Conservation (phyloP, 2,797 vertebrate species). For the Ctenochaetus hawaiiensis region DNA sequence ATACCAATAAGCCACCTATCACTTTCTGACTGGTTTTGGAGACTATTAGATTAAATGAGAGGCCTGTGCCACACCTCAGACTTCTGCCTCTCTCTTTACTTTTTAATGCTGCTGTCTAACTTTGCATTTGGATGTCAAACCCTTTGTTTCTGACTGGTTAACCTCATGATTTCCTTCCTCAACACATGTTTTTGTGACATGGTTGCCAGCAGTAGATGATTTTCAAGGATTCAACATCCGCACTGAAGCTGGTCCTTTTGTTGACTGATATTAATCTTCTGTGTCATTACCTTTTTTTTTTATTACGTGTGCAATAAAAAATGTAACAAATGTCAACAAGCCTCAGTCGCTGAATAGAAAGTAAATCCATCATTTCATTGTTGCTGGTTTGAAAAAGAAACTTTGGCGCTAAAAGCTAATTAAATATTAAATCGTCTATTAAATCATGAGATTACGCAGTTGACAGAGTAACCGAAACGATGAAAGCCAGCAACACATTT, state of each 20-base stretch:
- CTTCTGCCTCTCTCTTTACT: neutral
- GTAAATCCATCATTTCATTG: neutral
- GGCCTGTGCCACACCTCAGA: neutral
- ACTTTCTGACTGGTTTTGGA: neutral
- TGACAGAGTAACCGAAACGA: conserved; percentile 24
- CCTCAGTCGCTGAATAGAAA: neutral
- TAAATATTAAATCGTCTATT: neutral
- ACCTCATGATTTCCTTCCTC: neutral
- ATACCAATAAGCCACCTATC: neutral
- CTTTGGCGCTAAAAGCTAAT: conserved; percentile 1
- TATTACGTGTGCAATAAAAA: neutral
- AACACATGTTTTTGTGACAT: neutral
- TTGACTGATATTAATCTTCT: neutral
- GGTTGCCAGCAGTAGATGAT: neutral
- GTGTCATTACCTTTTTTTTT: neutral
- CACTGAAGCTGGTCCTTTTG: neutral
- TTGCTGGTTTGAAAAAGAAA: conserved; percentile 17
- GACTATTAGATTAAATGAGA: neutral
- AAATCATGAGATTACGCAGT: conserved; percentile 18
- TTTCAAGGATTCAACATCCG: conserved; percentile 3
- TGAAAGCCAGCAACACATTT: conserved; percentile 27
- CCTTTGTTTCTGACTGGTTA: neutral
- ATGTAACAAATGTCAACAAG: conserved; percentile 10
- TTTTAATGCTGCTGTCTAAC: neutral
- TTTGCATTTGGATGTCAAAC: neutral